Evolutionary conservation across 2,797 vertebrate species (phyloP), one percentile per base, ranked within the genome.

Genomic region (Pipistrellus pipistrellus): DNA sequence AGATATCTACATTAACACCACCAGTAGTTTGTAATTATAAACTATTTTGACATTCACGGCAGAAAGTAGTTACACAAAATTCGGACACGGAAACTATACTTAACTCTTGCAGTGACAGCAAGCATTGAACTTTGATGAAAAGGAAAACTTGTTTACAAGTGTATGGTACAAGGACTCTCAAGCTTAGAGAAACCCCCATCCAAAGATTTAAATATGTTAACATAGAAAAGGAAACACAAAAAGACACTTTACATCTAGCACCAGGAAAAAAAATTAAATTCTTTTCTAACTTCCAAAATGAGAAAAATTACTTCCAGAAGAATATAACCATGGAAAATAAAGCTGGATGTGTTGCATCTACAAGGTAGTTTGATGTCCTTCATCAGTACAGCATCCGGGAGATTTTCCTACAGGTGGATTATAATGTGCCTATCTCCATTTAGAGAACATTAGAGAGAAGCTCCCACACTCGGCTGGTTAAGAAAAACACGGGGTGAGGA

Each of bases 31-130:
- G 25, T 64, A 87, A 83, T 77, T 51, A 59, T 21, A 75, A 85
- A 86, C 46, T 13, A 78, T 66, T 75, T 62, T 90, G 44, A 89
- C 25, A 84, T 85, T 80, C 78, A 32, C 20, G 25, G 25, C 20
- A 93, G 55, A 84, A 85, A 73, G 90, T n/a, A 72, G 30, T 77
- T 51, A 48, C 14, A 77, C 64, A 73, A 88, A 82, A 69, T 91
- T 23, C 87, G 25, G 53, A 81, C 21, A 51, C 3, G 18, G 9
- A 81, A 21, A 76, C 12, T 32, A n/a, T 21, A 30, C 17, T 20
- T 64, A 72, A 75, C 32, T 92, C 59, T 64, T 32, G 12, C 15
- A 77, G 21, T 3, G 10, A 69, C 77, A 89, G 38, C 35, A 91
- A 46, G 9, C 17, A 81, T 8, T 71, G 57, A 93, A 68, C 38